These are phyloP conservation scores for Drosophila anomelani DNA, from an alignment of 2,888 invertebrate genomes.

Conservation along the genomic window DNA sequence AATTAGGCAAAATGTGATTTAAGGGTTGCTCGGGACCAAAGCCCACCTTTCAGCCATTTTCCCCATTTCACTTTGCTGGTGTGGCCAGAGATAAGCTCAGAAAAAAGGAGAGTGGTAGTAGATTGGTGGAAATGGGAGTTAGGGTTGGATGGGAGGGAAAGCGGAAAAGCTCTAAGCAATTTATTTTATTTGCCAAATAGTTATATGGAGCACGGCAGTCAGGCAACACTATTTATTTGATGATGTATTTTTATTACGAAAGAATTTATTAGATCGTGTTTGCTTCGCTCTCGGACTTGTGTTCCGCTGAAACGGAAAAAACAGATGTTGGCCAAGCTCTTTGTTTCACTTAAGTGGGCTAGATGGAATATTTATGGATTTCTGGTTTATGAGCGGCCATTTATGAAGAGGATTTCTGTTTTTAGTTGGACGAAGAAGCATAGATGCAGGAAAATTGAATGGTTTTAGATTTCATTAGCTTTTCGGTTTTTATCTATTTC, in stretches of 20 bases:
- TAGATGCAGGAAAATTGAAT: not conserved
- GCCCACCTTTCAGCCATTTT: constrained; percentile 9
- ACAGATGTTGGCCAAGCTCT: constrained; percentile 38
- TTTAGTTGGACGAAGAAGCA: not conserved
- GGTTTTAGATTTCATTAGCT: not conserved
- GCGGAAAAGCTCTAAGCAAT: constrained; percentile 65
- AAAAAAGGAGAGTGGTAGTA: constrained; percentile 31
- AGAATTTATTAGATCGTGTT: constrained; percentile 64
- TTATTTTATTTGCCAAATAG: constrained; percentile 74
- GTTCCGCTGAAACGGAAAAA: constrained; percentile 22
- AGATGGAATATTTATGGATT: constrained; percentile 28
- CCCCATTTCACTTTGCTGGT: constrained; percentile 43
- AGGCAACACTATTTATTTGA: constrained; percentile 73
- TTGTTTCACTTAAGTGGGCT: constrained; percentile 38
- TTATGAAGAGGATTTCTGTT: not conserved
- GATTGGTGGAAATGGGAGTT: constrained; percentile 6
- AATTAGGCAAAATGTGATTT: constrained; percentile 82
- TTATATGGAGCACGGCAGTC: constrained; percentile 66
- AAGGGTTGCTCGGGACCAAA: constrained; percentile 65
- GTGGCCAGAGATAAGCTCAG: constrained; percentile 70
- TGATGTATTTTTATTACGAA: constrained; percentile 77
- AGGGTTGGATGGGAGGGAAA: constrained; percentile 2
- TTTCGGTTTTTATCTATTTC: not conserved
- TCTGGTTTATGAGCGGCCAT: constrained; percentile 4
- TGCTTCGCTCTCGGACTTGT: constrained; percentile 18